phyloP scores from a whole-genome alignment of 2,113 vertebrate genomes.

The Turdus rufiventris region DNA sequence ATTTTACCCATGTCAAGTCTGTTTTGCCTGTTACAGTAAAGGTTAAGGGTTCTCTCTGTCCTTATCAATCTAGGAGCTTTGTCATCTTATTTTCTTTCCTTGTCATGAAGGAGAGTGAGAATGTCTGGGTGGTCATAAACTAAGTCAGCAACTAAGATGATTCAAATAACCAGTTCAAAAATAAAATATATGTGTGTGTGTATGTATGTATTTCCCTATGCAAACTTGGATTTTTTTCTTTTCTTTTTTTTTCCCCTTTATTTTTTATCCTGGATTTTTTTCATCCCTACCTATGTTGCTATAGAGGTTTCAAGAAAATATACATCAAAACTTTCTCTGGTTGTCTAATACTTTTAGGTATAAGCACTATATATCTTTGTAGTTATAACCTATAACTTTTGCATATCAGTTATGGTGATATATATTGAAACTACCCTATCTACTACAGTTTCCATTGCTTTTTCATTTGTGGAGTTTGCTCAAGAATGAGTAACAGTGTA shows the following conservation, averaged over 20 bases:
- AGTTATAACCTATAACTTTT: background rate
- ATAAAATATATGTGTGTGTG: background rate
- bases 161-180: background rate
- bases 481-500: background rate
- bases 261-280: background rate
- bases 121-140: background rate
- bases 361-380: background rate
- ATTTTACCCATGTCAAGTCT: background rate
- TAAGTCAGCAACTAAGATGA: background rate
- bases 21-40: background rate
- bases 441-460: background rate
- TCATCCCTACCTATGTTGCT: background rate
- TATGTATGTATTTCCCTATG: background rate
- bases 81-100: background rate
- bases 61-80: background rate
- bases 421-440: background rate
- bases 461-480: background rate
- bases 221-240: background rate
- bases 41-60: background rate
- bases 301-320: background rate
- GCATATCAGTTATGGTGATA: background rate
- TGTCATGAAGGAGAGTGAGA: background rate
- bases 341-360: background rate
- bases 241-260: background rate
- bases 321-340: background rate